A percentile compares a stretch with the other conserved stretches of the same genome.
Evolutionary conservation across 2,888 invertebrate species (phyloP).

Genomic region (Clunio marinus): DNA sequence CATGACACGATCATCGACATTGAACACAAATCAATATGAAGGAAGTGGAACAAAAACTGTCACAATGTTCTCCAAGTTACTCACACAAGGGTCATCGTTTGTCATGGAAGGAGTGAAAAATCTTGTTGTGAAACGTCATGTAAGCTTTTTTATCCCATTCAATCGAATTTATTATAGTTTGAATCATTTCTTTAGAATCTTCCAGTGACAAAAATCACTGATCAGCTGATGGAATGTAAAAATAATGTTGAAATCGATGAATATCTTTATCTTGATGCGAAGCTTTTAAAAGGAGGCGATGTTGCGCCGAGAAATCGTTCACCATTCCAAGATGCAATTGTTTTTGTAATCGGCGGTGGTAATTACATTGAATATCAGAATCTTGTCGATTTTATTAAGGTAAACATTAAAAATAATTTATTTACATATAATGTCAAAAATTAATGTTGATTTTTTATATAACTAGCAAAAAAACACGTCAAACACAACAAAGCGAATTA

Average conservation of each 20-base stretch:
- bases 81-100: constrained; percentile 94
- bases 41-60: constrained; percentile 93
- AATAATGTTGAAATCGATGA: constrained; percentile 76
- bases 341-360: constrained; percentile 88
- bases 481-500: constrained; percentile 71
- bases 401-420: constrained; percentile 44
- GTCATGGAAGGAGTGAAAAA: constrained; percentile 99
- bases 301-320: constrained; percentile 60
- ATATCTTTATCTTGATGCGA: constrained; percentile 92
- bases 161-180: no score
- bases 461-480: constrained; percentile 71
- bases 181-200: constrained; percentile 63
- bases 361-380: constrained; percentile 99
- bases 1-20: constrained; percentile 48
- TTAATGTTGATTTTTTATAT: constrained; percentile 45
- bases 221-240: constrained; percentile 78
- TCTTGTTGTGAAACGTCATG: constrained; percentile 95
- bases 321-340: constrained; percentile 82
- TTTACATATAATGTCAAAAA: constrained; percentile 16
- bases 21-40: constrained; percentile 76
- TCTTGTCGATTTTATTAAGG: constrained; percentile 89
- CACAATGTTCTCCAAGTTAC: constrained; percentile 96
- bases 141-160: no score
- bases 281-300: constrained; percentile 74
- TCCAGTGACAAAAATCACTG: constrained; percentile 89